These are phyloP conservation scores for Cynodonichthys magdalenae DNA, from an alignment of 2,797 vertebrate genomes.

Conservation along the genomic window DNA sequence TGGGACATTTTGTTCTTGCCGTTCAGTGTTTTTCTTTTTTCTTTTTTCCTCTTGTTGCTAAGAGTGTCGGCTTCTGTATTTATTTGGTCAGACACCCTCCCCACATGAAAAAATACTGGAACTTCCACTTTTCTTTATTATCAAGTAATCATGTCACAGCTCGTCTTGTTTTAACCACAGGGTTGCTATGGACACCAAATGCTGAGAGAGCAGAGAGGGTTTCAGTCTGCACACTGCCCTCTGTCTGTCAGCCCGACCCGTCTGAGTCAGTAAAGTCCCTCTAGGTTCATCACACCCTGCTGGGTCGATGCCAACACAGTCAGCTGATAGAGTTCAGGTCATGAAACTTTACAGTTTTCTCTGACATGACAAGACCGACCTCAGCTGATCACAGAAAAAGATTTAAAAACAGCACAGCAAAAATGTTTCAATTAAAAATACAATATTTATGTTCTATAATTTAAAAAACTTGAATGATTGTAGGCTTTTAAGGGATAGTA, in stretches of 20 bases:
- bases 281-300: conserved; percentile 33
- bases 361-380: neutral
- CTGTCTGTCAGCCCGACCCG: conserved; percentile 19
- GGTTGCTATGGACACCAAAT: conserved; percentile 56
- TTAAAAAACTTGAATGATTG: no score
- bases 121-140: conserved; percentile 61
- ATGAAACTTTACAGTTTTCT: conserved; percentile 20
- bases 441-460: no score
- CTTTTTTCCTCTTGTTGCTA: conserved; percentile 3
- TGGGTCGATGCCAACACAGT: neutral
- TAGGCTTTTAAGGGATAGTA: no score
- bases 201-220: conserved; percentile 27
- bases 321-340: conserved; percentile 19
- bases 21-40: neutral
- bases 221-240: conserved; percentile 27
- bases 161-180: conserved; percentile 50
- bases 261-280: conserved; percentile 31
- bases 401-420: neutral
- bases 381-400: neutral
- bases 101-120: conserved; percentile 52
- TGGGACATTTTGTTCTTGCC: conserved; percentile 56
- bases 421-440: neutral
- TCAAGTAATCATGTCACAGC: conserved; percentile 25
- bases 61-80: conserved; percentile 6
- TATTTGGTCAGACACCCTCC: conserved; percentile 27